A percentile compares a stretch with the other conserved stretches of the same genome.
These are phyloP conservation scores for Cyprinodon variegatus DNA, from an alignment of 2,113 vertebrate genomes.

Conservation along the genomic window DNA sequence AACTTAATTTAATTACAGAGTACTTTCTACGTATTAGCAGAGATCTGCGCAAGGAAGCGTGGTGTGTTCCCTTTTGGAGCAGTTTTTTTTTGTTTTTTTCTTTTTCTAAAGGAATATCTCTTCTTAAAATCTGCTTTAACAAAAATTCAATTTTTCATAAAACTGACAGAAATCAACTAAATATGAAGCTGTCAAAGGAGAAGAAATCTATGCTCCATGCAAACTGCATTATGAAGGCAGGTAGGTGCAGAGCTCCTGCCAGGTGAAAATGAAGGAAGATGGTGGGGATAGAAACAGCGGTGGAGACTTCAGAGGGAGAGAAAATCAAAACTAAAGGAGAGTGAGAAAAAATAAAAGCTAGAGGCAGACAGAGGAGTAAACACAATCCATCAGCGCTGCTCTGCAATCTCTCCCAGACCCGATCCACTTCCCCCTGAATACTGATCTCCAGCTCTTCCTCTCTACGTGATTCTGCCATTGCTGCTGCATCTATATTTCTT, in stretches of 20 bases:
- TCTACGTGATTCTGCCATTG: slow-evolving; percentile 4
- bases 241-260: not conserved
- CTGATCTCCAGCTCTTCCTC: slow-evolving; percentile 18
- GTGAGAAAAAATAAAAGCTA: slow-evolving; percentile 11
- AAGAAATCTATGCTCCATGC: not conserved
- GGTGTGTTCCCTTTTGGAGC: no score
- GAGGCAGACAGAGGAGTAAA: slow-evolving; percentile 56
- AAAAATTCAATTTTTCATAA: no score
- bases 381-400: slow-evolving; percentile 71
- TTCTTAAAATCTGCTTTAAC: no score
- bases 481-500: not conserved
- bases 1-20: no score
- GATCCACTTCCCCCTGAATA: slow-evolving; percentile 39
- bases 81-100: no score
- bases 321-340: slow-evolving; percentile 16
- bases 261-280: not conserved
- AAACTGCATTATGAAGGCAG: not conserved
- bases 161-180: no score
- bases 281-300: not conserved
- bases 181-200: not conserved
- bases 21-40: no score
- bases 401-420: slow-evolving; percentile 16
- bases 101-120: no score
- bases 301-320: slow-evolving; percentile 7
- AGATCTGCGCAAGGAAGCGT: no score